Evolutionary conservation across 2,113 vertebrate species (phyloP), one percentile per base, ranked within the genome.

Genomic region (Vireo altiloquus): DNA sequence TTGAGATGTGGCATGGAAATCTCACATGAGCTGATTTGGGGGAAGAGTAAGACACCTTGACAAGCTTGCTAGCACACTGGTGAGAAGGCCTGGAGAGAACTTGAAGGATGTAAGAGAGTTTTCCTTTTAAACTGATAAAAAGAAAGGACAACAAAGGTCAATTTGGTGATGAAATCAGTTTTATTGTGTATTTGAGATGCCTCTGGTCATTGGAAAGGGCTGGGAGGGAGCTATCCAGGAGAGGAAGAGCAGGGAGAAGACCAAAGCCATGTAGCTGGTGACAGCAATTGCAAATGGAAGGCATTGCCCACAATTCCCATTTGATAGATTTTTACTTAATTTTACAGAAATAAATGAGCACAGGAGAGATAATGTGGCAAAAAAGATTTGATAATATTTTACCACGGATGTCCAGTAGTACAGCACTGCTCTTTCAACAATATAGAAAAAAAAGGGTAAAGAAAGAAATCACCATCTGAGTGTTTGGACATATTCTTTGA

Each of bases 401-500:
- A 68, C 12, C 60, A 50, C 63, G 44, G 33, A 90, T 90, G 35
- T 88, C 76, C 68, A 86, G 78, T 33, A 71, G 15, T 44, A 59
- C 39, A 81, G 10, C 35, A 49, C 14, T 70, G 27, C 11, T 77
- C 59, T 92, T 77, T 61, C 57, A 82, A 76, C 10, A 79, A 33
- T 22, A 69, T 2, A 70, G 47, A 66, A 92, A 84, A 68, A 86
- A 94, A 90, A 24, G 20, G 81, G 56, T 53, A 49, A 78, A 88
- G 78, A 96, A 95, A 93, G 39, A 92, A 82, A 92, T 92, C 90
- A 70, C 76, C 83, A 87, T 24, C 59, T 65, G 82, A 87, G 35
- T 87, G 53, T 94, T 92, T 93, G 91, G 89, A 92, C 60, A 63
- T 89, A 82, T 78, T 92, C 76, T 69, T 94, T 82, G 79, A 92